These are phyloP conservation scores for Sympetrum striolatum DNA, from an alignment of 2,888 invertebrate species.

Conservation along the genomic window DNA sequence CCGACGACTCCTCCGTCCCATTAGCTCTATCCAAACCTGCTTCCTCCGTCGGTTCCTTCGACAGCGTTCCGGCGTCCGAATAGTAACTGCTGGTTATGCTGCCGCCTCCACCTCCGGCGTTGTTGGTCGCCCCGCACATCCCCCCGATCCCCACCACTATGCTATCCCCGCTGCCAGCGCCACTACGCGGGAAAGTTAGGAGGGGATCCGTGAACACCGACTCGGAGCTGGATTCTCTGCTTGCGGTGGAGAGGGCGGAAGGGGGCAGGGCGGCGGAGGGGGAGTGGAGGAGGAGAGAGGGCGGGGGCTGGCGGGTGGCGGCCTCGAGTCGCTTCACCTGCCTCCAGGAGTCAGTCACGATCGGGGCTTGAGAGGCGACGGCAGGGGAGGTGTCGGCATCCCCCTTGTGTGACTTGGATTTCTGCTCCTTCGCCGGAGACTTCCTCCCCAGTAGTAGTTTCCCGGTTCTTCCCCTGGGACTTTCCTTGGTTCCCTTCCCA, in stretches of 20 bases:
- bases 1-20: constrained; percentile 56
- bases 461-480: not conserved
- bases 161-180: constrained; percentile 37
- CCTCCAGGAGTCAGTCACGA: constrained; percentile 60
- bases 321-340: constrained; percentile 56
- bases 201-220: constrained; percentile 79
- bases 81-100: constrained; percentile 48
- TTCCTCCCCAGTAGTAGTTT: constrained; percentile 48
- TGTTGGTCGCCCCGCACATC: constrained; percentile 44
- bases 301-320: constrained; percentile 48
- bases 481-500: constrained; percentile 15
- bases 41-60: constrained; percentile 35
- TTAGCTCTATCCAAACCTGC: constrained; percentile 21
- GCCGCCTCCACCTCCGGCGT: constrained; percentile 25
- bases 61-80: constrained; percentile 47
- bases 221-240: constrained; percentile 70
- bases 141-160: constrained; percentile 6
- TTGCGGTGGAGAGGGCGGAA: constrained; percentile 57
- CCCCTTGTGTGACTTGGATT: constrained; percentile 46
- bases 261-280: constrained; percentile 44
- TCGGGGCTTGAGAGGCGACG: constrained; percentile 44
- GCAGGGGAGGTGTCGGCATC: constrained; percentile 34
- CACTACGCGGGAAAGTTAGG: constrained; percentile 57
- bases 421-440: constrained; percentile 49
- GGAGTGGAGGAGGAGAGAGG: not conserved